Evolutionary conservation across 2,797 vertebrate genomes (phyloP).

Genomic region (Eurystomus glaucurus): DNA sequence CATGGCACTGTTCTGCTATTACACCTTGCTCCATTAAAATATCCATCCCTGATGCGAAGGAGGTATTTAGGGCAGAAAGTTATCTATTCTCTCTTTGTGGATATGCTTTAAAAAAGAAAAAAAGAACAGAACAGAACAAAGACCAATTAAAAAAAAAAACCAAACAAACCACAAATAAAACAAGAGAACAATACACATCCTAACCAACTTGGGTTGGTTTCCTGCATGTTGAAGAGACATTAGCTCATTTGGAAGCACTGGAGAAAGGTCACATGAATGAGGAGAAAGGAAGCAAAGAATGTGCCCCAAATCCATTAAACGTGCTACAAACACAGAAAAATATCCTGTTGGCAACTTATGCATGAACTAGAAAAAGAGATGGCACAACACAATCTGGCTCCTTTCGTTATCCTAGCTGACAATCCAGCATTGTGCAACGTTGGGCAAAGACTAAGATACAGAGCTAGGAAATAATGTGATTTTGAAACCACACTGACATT

Average conservation of each 20-base stretch:
- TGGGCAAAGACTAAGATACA: constrained; percentile 9
- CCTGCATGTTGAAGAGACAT: not conserved
- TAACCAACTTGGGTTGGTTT: constrained; percentile 30
- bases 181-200: constrained; percentile 49
- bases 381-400: constrained; percentile 43
- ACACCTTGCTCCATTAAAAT: constrained; percentile 42
- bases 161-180: constrained; percentile 27
- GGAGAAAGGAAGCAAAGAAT: constrained; percentile 43
- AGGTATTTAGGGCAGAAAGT: constrained; percentile 45
- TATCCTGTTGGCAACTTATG: constrained; percentile 20
- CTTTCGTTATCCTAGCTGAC: constrained; percentile 22
- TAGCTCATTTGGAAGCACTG: constrained; percentile 55
- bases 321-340: constrained; percentile 36
- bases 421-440: constrained; percentile 10
- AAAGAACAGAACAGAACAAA: constrained; percentile 34
- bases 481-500: constrained; percentile 39
- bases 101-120: constrained; percentile 36
- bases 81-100: constrained; percentile 15
- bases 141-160: constrained; percentile 21
- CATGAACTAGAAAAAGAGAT: constrained; percentile 39
- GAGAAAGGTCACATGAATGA: constrained; percentile 39
- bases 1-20: constrained; percentile 58
- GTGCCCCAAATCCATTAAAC: constrained; percentile 45
- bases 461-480: constrained; percentile 36
- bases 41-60: constrained; percentile 65